Evolutionary conservation across 1,140 invertebrate genomes (phyloP).

Genomic region (Laupala kohalensis): DNA sequence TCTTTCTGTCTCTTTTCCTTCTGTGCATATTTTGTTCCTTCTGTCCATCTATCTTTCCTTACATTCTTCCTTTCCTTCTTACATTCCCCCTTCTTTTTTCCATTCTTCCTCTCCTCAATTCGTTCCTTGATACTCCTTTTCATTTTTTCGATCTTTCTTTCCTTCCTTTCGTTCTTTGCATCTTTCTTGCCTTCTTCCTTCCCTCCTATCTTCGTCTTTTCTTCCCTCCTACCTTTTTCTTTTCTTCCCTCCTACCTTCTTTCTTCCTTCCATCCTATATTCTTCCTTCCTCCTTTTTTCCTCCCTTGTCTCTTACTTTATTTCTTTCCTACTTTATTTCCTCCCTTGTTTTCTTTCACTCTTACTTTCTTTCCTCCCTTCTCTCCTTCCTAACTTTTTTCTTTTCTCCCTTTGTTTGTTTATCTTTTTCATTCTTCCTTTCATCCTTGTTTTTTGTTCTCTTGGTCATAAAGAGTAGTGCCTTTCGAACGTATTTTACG

Average conservation of each 20-base stretch:
- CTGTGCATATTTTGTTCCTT: background rate
- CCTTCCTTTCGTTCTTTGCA: background rate
- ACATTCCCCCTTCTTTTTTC: background rate
- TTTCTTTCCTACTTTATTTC: background rate
- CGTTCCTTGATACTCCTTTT: background rate
- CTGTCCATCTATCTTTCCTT: background rate
- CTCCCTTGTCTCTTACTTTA: background rate
- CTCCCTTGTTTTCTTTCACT: background rate
- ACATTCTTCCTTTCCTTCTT: background rate
- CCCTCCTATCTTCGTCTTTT: background rate
- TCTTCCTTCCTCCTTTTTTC: no score
- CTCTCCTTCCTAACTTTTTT: background rate
- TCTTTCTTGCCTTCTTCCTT: background rate
- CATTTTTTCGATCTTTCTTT: background rate
- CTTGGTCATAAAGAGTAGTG: no score
- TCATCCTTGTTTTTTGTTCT: background rate
- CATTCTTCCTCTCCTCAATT: background rate
- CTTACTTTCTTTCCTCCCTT: background rate
- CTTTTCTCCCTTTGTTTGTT: background rate
- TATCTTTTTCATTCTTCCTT: background rate
- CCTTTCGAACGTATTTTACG: no score
- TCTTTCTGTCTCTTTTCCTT: background rate
- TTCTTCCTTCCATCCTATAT: no score
- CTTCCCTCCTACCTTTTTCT: background rate
- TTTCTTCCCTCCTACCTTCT: no score